These are phyloP conservation scores for Calcarius lapponicus DNA, from an alignment of 2,797 vertebrate genomes.

Conservation along the genomic window DNA sequence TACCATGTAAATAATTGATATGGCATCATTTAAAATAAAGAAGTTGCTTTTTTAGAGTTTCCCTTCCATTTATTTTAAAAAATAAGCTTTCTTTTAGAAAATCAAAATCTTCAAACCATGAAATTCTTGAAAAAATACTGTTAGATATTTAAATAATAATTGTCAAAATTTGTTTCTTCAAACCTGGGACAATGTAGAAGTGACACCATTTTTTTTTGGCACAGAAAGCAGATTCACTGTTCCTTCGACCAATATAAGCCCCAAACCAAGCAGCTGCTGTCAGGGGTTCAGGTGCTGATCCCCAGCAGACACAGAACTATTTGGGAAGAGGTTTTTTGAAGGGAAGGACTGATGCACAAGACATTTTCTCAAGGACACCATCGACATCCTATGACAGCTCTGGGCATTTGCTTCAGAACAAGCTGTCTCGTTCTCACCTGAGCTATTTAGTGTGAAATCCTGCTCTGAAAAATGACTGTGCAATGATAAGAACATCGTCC, in stretches of 20 bases:
- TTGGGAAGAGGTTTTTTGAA: background rate
- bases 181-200: background rate
- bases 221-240: background rate
- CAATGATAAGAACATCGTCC: background rate
- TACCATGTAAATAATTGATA: background rate
- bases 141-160: background rate
- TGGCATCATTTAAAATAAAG: background rate
- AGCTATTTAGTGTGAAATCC: constrained; percentile 3
- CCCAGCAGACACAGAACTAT: background rate
- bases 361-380: constrained; percentile 44
- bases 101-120: background rate
- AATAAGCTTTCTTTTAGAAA: background rate
- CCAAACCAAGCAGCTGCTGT: background rate
- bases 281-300: background rate
- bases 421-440: background rate
- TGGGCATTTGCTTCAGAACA: constrained; percentile 21
- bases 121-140: background rate
- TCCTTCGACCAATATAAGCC: background rate
- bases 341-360: background rate
- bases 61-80: background rate
- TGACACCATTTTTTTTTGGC: background rate
- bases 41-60: background rate
- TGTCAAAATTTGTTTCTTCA: background rate
- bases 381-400: background rate
- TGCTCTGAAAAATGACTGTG: constrained; percentile 36